These are phyloP conservation scores for Nezara viridula DNA, from an alignment of 2,888 invertebrate species.

Conservation along the genomic window DNA sequence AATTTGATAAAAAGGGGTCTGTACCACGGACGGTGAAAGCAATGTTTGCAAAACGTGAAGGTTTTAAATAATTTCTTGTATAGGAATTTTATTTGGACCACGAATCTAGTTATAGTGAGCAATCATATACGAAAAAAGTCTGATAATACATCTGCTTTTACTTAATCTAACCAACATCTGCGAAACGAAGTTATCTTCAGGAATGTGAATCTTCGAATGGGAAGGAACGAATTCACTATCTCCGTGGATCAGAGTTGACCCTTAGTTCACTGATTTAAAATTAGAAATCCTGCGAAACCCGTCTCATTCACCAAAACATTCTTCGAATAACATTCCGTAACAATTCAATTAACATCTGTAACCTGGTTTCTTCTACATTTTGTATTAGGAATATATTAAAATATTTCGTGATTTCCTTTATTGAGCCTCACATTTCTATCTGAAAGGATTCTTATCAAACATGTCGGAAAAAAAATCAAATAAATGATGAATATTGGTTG, in stretches of 20 bases:
- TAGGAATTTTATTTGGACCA: no score
- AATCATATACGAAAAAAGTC: no score
- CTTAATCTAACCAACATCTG: no score
- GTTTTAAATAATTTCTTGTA: no score
- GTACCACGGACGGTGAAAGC: no score
- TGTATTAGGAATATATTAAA: no score
- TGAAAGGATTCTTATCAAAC: neutral
- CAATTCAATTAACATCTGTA: neutral
- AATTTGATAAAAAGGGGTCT: no score
- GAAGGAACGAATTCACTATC: neutral
- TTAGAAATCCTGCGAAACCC: neutral
- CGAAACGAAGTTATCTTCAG: no score
- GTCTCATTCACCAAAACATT: neutral
- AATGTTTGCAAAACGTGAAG: no score
- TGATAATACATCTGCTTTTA: no score
- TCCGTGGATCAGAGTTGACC: no score
- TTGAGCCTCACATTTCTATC: neutral
- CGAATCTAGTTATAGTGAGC: no score
- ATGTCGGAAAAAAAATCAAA: neutral
- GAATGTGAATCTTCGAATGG: neutral
- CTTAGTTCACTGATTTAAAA: neutral
- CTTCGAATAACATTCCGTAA: neutral
- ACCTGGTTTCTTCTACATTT: neutral
- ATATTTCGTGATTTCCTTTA: neutral
- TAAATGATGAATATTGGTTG: neutral